Percentiles rank a stretch among this genome's conserved stretches.
Conservation (phyloP, 2,888 invertebrate genomes). For the Acanthosepion esculentum region DNA sequence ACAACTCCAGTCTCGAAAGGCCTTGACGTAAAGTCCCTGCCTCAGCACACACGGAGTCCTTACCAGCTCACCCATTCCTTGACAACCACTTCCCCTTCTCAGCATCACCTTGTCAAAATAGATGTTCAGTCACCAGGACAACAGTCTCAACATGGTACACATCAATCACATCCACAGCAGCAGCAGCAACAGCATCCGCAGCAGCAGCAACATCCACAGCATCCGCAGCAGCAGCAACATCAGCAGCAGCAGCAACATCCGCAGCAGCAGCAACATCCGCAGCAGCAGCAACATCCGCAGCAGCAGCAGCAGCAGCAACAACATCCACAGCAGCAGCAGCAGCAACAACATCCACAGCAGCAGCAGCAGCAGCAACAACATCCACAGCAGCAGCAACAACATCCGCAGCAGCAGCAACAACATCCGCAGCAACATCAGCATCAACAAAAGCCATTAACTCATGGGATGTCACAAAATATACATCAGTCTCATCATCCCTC, state of each 20-base stretch:
- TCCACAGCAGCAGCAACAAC: neutral
- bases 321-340: no score
- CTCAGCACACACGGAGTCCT: constrained; percentile 24
- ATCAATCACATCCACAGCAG: neutral
- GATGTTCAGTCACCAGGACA: neutral
- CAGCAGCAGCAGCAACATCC: neutral
- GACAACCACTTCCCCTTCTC: neutral
- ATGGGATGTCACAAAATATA: constrained; percentile 42
- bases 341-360: no score
- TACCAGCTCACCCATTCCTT: constrained; percentile 37
- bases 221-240: neutral
- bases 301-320: no score
- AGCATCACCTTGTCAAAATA: constrained; percentile 23
- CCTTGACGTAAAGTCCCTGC: neutral
- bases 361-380: neutral
- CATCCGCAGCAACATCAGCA: neutral
- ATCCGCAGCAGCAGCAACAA: neutral
- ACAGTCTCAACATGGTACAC: neutral
- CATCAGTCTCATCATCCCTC: neutral
- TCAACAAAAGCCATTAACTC: neutral
- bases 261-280: no score
- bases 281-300: no score
- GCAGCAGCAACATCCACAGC: constrained; percentile 36
- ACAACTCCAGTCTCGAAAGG: constrained; percentile 23
- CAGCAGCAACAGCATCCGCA: neutral